Percentiles rank a stretch among this genome's conserved stretches.
phyloP scores from a whole-genome alignment of 2,888 invertebrate species.

The Euclidia mi region DNA sequence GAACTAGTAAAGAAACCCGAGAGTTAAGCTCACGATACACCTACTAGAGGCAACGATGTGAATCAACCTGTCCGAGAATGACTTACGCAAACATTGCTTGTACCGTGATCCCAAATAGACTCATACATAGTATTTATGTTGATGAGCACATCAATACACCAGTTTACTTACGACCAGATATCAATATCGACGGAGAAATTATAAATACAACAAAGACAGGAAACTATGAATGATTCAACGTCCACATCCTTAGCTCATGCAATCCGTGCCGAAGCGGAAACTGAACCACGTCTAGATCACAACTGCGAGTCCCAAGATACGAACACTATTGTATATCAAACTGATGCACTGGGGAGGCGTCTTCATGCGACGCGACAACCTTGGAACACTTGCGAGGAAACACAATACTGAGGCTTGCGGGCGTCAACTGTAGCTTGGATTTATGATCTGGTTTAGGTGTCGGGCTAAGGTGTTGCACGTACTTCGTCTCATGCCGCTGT shows the following conservation, averaged over 20 bases:
- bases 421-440: conserved; percentile 61
- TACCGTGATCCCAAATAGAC: conserved; percentile 39
- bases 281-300: conserved; percentile 53
- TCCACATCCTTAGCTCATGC: conserved; percentile 69
- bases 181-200: conserved; percentile 55
- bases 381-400: conserved; percentile 47
- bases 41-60: conserved; percentile 38
- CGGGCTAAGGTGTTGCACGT: conserved; percentile 73
- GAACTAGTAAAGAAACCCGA: conserved; percentile 41
- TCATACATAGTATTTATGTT: conserved; percentile 40
- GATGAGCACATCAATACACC: conserved; percentile 40
- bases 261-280: conserved; percentile 67
- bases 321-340: conserved; percentile 40
- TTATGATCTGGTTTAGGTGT: conserved; percentile 71
- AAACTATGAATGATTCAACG: conserved; percentile 73
- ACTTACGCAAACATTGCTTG: conserved; percentile 44
- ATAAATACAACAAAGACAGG: conserved; percentile 70
- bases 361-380: conserved; percentile 38
- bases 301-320: conserved; percentile 27
- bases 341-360: conserved; percentile 45
- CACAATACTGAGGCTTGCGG: conserved; percentile 59
- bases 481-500: conserved; percentile 86
- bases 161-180: conserved; percentile 38
- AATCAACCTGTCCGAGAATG: conserved; percentile 48
- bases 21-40: conserved; percentile 42